Evolutionary conservation across 2,113 vertebrate genomes (phyloP).

Genomic region (Bos javanicus): DNA sequence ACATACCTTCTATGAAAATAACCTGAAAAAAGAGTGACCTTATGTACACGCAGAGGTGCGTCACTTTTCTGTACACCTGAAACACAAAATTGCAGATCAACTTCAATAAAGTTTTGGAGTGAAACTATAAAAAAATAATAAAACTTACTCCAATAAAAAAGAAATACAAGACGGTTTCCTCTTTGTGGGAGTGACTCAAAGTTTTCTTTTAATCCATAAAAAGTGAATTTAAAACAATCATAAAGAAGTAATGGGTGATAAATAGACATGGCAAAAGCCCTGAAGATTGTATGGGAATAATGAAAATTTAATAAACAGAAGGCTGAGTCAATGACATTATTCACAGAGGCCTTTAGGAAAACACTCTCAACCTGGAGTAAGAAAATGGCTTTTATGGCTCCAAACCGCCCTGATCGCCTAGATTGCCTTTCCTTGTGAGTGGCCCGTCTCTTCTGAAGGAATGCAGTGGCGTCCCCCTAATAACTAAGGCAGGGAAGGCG

Average conservation of each 20-base stretch:
- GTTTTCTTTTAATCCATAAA: not conserved
- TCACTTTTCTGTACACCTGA: not conserved
- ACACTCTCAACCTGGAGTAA: not conserved
- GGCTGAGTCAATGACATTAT: not conserved
- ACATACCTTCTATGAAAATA: not conserved
- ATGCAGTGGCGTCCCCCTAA: not conserved
- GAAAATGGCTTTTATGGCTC: not conserved
- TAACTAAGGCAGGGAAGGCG: not conserved
- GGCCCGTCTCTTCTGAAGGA: not conserved
- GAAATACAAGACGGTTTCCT: not conserved
- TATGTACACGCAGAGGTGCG: rapidly evolving
- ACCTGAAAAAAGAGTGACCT: not conserved
- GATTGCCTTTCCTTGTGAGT: not conserved
- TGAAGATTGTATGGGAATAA: not conserved
- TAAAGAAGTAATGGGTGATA: not conserved
- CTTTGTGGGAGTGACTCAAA: not conserved
- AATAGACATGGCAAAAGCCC: not conserved
- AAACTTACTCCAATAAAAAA: not conserved
- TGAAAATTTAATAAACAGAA: not conserved
- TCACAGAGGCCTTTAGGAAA: not conserved
- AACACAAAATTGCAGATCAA: not conserved
- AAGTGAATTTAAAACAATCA: not conserved
- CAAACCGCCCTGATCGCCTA: not conserved
- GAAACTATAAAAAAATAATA: not conserved
- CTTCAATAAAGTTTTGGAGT: not conserved